Percentiles rank a stretch among this genome's conserved stretches.
phyloP scores from a whole-genome alignment of 2,888 invertebrate genomes.

The Therioaphis trifolii region DNA sequence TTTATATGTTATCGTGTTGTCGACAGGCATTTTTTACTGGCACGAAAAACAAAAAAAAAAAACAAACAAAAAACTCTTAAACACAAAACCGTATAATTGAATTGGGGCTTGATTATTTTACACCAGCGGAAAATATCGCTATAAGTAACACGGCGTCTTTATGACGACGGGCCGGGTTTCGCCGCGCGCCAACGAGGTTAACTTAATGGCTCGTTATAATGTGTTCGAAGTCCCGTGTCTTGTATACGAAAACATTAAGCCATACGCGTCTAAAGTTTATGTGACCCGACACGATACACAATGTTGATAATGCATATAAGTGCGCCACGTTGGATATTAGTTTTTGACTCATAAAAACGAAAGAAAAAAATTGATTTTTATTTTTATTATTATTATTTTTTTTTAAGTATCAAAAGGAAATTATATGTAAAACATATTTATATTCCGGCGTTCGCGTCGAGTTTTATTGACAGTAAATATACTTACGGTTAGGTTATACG shows the following conservation, averaged over 20 bases:
- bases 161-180: constrained; percentile 15
- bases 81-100: constrained; percentile 33
- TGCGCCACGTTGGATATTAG: neutral
- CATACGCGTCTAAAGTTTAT: constrained; percentile 22
- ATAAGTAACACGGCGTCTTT: constrained; percentile 11
- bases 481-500: no score
- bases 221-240: constrained; percentile 3
- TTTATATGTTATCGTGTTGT: no score
- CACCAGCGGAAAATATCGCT: neutral
- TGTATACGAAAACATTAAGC: constrained; percentile 30
- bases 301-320: neutral
- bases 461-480: no score
- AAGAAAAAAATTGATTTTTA: no score
- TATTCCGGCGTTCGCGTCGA: no score
- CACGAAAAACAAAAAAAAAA: no score
- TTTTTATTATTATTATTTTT: no score
- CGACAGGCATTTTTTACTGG: neutral
- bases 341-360: no score
- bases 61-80: no score
- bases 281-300: neutral
- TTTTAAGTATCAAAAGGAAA: no score
- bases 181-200: neutral
- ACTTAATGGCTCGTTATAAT: constrained; percentile 39
- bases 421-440: no score
- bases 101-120: constrained; percentile 35